phyloP scores from a whole-genome alignment of 2,888 invertebrate species.

The Panopea generosa region DNA sequence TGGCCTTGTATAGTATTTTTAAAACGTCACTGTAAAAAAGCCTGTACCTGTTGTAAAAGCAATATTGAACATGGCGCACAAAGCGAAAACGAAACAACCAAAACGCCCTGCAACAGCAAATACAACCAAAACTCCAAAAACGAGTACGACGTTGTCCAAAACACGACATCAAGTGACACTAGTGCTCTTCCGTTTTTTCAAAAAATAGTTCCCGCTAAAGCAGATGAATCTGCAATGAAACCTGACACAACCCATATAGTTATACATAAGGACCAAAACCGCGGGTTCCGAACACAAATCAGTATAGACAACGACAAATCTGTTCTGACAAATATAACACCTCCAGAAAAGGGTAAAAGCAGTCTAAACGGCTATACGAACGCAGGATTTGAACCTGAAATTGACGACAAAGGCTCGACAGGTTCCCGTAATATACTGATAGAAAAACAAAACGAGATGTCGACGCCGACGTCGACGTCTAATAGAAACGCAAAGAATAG shows the following conservation, averaged over 20 bases:
- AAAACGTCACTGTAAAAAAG: slow-evolving; percentile 20
- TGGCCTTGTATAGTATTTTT: slow-evolving; percentile 56
- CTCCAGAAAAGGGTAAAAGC: background rate
- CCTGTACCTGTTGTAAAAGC: slow-evolving; percentile 28
- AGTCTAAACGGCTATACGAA: background rate
- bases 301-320: too few species aligned
- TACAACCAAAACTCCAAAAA: background rate
- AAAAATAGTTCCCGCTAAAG: too few species aligned
- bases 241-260: too few species aligned
- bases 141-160: background rate
- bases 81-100: background rate
- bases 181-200: too few species aligned
- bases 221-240: too few species aligned
- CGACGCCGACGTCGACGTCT: background rate
- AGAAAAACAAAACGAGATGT: too few species aligned
- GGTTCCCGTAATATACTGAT: too few species aligned
- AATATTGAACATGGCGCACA: background rate
- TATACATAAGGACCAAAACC: too few species aligned
- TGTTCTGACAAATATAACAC: too few species aligned
- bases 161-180: too few species aligned
- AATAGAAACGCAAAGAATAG: slow-evolving; percentile 17
- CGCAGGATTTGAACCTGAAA: slow-evolving; percentile 10
- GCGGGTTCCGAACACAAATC: too few species aligned
- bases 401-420: background rate
- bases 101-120: background rate